Base-by-base conservation (phyloP, 2,888 invertebrate species). In the Scaptodrosophila latifasciaeformis region DNA sequence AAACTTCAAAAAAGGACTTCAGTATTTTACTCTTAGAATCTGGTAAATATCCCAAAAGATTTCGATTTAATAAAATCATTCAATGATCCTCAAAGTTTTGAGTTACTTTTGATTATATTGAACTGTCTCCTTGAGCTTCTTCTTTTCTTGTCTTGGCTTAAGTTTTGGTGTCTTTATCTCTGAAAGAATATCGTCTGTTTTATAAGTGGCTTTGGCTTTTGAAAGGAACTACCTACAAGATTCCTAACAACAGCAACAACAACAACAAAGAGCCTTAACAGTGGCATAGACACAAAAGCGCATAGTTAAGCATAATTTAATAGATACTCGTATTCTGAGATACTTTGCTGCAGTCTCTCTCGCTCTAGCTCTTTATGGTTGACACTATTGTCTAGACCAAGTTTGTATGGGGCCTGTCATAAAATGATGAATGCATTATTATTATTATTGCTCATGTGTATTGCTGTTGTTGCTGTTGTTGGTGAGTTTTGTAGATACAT, bases 281-380 rank as follows among this genome's bases (percentile, higher is more conserved):
- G 30, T 24, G 49, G 47, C 52, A 55, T 49, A 51, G 42, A 39
- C 35, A 79, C 71, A 78, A 74, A 77, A 34, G 63, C 62, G 56
- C 65, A 79, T 77, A 71, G 79, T 77, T 79, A 77, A 77, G 79
- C 67, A 66, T 78, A 78, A 78, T 78, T 78, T 78, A 76, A 76
- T 76, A 78, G 76, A 76, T 70, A 76, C 72, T 56, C 70, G 56
- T 3, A 24, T 3, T 7, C 4, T 7, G 24, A 7, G 50, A 52
- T 27, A 59, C 65, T 55, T 42, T 64, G 62, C 64, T 50, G 62
- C 64, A 57, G 40, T 37, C 37, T n/a, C n/a, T n/a, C n/a, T n/a
- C n/a, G 12, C 52, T 65, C 24, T 24, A 7, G 3, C 59, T 59
- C 67, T 72, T 70, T 76, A 76, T 76, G 62, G 75, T 76, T 76